Base-by-base conservation (phyloP, 2,888 invertebrate genomes). In the Chloromyia formosa region DNA sequence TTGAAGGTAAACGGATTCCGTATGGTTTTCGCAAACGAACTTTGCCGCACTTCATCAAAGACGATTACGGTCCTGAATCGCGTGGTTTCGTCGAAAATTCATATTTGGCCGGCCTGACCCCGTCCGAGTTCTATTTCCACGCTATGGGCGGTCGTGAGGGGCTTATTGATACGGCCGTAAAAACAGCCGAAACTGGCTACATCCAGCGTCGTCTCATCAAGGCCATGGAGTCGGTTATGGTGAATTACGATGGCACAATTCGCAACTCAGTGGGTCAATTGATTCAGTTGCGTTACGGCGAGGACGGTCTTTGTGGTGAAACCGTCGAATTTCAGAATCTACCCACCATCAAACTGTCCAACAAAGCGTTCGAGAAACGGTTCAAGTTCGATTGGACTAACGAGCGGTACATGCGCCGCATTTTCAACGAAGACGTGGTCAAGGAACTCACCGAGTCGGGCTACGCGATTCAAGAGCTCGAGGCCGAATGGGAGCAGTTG, bases 121-220 rank as follows among this genome's bases (percentile, higher is more conserved):
- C 99, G 0, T 96, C 98, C 0, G 99, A 99, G 84, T 99, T 99
- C 86, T 99, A 95, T 88, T 99, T 99, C 86, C 99, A 99, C 89
- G 98, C 99, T 82, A 99, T 99, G 99, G 99, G 99, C 85, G 99
- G 99, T 87, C 93, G 99, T 86, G 99, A 99, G 88, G 99, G 99
- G 93, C 93, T 99, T 80, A 99, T 99, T 84, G 99, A 99, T 96
- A 99, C 99, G 77, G 99, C 99, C 84, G 99, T 99, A 77, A 99
- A 99, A 86, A 99, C 99, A 75, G 99, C 99, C 42, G 99, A 99
- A 90, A 99, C 99, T 81, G 99, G 97, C 80, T 99, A 99, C 83
- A 99, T 99, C 83, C 99, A 99, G 87, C 94, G 99, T 86, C 96
- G 99, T 90, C 87, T 99, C 79, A 99, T 99, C 87, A 99, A 94